phyloP scores from a whole-genome alignment of 2,113 vertebrate genomes.

The Gopherus flavomarginatus region DNA sequence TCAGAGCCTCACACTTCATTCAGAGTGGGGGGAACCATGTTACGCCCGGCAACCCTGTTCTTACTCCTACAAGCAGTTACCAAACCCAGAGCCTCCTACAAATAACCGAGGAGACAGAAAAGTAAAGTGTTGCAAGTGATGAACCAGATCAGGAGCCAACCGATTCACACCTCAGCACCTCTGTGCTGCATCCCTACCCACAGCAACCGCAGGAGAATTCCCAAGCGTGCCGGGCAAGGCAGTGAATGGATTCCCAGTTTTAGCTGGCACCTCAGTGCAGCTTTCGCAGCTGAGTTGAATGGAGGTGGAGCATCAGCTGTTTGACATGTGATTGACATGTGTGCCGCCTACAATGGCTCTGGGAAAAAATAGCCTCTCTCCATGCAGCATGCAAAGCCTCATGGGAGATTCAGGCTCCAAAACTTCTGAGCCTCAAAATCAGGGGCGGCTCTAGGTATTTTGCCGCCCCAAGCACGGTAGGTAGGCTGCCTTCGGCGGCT shows the following conservation, averaged over 20 bases:
- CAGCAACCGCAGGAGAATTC: neutral
- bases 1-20: neutral
- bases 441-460: too few species aligned
- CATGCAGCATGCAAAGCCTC: neutral
- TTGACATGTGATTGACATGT: neutral
- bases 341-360: neutral
- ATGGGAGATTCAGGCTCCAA: neutral
- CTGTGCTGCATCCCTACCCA: neutral
- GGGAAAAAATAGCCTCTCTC: neutral
- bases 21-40: too few species aligned
- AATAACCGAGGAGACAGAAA: neutral
- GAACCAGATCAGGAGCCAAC: neutral
- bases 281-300: neutral
- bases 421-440: neutral
- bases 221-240: neutral
- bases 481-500: too few species aligned
- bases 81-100: neutral
- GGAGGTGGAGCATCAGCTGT: neutral
- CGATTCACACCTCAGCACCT: neutral
- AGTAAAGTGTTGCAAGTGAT: neutral
- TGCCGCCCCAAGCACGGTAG: too few species aligned
- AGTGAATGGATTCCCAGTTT: too few species aligned
- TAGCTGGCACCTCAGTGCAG: too few species aligned
- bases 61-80: neutral
- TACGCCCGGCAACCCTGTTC: neutral